Evolutionary conservation across 2,888 invertebrate species (phyloP).

Genomic region (Tetragnatha montana): DNA sequence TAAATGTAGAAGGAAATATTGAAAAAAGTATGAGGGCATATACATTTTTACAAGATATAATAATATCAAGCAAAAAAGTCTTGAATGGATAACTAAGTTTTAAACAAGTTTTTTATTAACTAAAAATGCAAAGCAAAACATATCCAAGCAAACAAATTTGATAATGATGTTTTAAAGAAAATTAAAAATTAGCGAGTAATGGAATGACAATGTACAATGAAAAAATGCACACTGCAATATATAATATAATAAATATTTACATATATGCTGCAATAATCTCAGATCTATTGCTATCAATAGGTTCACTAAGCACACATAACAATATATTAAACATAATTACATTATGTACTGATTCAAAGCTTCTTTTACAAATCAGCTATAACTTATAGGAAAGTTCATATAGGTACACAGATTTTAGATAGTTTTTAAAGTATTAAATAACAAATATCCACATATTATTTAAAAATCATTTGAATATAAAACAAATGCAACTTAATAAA

Average conservation of each 20-base stretch:
- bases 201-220: conserved; percentile 68
- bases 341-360: no score
- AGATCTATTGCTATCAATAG: conserved; percentile 55
- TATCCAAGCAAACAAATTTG: not conserved
- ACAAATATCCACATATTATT: no score
- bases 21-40: conserved; percentile 12
- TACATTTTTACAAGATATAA: no score
- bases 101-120: no score
- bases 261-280: conserved; percentile 54
- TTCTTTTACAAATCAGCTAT: no score
- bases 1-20: not conserved
- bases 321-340: not conserved
- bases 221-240: conserved; percentile 61
- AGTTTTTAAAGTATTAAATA: no score
- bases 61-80: no score
- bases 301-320: conserved; percentile 42
- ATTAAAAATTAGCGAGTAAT: conserved; percentile 47
- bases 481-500: no score
- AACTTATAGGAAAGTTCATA: not conserved
- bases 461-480: no score
- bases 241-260: conserved; percentile 60
- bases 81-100: no score
- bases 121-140: no score
- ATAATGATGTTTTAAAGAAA: not conserved
- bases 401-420: no score